Evolutionary conservation across 2,113 vertebrate species (phyloP), one percentile per base, ranked within the genome.

Genomic region (Pygathrix nemaeus): DNA sequence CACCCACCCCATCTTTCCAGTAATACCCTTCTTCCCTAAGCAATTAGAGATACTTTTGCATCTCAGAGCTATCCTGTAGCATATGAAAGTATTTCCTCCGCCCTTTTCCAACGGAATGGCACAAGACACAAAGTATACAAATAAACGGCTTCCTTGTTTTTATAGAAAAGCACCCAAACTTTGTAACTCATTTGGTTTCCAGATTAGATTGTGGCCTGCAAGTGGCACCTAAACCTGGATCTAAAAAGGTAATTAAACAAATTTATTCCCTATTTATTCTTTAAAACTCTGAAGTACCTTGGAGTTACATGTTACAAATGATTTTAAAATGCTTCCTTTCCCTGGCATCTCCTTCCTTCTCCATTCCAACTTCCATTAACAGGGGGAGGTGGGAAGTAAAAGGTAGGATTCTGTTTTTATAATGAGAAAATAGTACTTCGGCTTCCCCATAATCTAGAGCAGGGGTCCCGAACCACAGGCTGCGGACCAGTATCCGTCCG

Each of bases 241-340:
- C 80, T 82, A 35, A 79, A 95, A 95, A 96, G 17, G 21, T 61
- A 90, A 95, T 23, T 30, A 73, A 95, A 78, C 0, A 87, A 48
- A 82, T 68, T 4, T 68, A 68, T n/a, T 68, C 30, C 32, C 16
- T n/a, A 68, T 68, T 17, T 35, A 35, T 35, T 68, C 30, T 2
- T 6, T 38, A 90, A 94, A 94, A 94, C 20, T 78, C 75, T 68
- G 2, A 9, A 68, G 6, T 94, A 48, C 1, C 9, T 25, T 89
- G 21, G 12, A 94, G 27, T 89, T 84, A 89, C 20, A 88, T 7
- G 32, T 45, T 94, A 94, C 40, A 96, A 61, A 90, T 38, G 20
- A 88, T 43, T 76, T 43, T 25, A 73, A 73, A 40, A 40, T 78
- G 88, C 82, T 93, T 76, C 21, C 8, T 20, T 85, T 30, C 52